Evolutionary conservation across 1,140 invertebrate genomes (phyloP).

Genomic region (Pygmarrhopalites habei): DNA sequence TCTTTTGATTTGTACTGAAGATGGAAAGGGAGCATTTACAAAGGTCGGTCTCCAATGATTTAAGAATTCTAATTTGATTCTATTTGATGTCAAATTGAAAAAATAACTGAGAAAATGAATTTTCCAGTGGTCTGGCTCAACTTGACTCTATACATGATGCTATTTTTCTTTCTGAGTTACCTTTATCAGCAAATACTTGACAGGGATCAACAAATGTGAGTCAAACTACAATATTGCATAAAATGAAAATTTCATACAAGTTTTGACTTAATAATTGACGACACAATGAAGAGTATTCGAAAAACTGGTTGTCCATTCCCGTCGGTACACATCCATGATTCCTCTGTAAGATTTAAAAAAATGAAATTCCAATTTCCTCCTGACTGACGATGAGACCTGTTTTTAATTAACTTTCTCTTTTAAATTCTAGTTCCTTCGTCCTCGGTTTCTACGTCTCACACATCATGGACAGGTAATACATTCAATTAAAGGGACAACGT

Average conservation of each 20-base stretch:
- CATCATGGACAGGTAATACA: constrained; percentile 9
- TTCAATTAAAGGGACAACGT: not conserved
- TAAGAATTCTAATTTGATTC: no score
- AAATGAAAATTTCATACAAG: no score
- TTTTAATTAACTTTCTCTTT: no score
- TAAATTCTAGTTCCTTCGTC: no score
- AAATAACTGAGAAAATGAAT: no score
- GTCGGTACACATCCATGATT: not conserved
- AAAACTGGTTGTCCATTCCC: not conserved
- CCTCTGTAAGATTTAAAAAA: no score
- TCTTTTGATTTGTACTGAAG: not conserved
- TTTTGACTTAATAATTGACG: not conserved
- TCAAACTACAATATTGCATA: not conserved
- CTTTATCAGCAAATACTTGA: not conserved
- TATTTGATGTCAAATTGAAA: no score
- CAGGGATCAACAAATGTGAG: constrained; percentile 4
- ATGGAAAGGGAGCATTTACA: constrained; percentile 10
- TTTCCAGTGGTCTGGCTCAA: not conserved
- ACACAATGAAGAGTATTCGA: constrained; percentile 7
- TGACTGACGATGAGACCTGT: no score
- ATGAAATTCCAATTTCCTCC: no score
- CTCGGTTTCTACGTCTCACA: not conserved
- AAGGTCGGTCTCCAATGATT: no score
- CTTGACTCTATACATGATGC: constrained; percentile 3
- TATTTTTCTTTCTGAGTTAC: constrained; percentile 4